phyloP scores from a whole-genome alignment of 2,113 vertebrate genomes.

The Callaeas wilsoni region DNA sequence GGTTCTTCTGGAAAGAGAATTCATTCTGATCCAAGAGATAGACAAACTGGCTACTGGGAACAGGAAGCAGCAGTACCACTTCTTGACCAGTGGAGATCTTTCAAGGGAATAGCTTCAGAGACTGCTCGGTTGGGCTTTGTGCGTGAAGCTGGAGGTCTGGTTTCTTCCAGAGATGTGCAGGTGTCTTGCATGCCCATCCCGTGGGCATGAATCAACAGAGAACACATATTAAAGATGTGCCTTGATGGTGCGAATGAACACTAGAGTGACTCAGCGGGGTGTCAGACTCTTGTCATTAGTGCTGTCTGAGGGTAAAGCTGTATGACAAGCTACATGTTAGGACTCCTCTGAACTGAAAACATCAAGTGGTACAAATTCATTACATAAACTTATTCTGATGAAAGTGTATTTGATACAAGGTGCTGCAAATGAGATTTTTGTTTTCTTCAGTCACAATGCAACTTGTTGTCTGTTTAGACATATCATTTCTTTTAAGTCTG shows the following conservation, averaged over 20 bases:
- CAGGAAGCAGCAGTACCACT: neutral
- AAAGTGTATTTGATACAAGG: neutral
- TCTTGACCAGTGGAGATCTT: neutral
- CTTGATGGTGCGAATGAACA: neutral
- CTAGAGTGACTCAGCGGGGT: fast-evolving
- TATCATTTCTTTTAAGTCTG: neutral
- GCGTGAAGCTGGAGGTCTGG: neutral
- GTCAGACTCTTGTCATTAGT: neutral
- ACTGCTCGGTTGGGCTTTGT: neutral
- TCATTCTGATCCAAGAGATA: neutral
- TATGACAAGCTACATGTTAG: neutral
- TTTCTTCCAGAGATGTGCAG: neutral
- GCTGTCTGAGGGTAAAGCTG: neutral
- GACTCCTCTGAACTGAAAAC: neutral
- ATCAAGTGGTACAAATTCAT: neutral
- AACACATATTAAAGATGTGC: neutral
- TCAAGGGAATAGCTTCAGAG: neutral
- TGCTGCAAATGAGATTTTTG: neutral
- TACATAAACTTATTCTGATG: neutral
- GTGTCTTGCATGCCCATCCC: neutral
- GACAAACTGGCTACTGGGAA: neutral
- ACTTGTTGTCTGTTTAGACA: neutral
- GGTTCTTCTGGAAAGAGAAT: neutral
- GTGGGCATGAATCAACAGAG: neutral
- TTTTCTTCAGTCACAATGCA: neutral